Percentiles rank a stretch among this genome's conserved stretches.
Evolutionary conservation across 2,888 invertebrate genomes (phyloP).

Genomic region (Alloplasta piceator): DNA sequence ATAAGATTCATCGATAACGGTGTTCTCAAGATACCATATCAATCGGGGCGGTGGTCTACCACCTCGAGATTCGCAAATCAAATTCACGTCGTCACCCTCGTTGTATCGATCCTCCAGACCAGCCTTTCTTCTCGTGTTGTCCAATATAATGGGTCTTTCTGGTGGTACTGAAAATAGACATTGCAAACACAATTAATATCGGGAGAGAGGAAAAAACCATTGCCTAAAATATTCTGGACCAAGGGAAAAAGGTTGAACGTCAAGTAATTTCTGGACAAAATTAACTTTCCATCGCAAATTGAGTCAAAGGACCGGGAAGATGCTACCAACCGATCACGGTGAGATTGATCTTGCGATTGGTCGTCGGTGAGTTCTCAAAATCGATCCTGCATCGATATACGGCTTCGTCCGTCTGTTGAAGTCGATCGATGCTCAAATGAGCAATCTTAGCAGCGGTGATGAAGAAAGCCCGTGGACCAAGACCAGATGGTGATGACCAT

Average conservation of each 20-base stretch:
- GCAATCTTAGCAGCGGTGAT: constrained; percentile 85
- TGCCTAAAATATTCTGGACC: neutral
- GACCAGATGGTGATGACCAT: constrained; percentile 86
- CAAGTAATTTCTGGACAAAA: neutral
- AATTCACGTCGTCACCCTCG: constrained; percentile 92
- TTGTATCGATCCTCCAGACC: constrained; percentile 92
- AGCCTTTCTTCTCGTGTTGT: constrained; percentile 87
- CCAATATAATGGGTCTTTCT: constrained; percentile 91
- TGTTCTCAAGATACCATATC: constrained; percentile 94
- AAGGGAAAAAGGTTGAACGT: neutral
- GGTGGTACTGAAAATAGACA: constrained; percentile 88
- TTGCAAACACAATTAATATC: neutral
- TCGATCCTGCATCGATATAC: constrained; percentile 85
- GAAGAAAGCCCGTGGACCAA: constrained; percentile 86
- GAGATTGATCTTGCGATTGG: constrained; percentile 84
- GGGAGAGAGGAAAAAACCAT: neutral
- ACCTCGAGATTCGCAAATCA: constrained; percentile 93
- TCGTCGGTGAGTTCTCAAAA: constrained; percentile 85
- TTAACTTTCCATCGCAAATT: neutral
- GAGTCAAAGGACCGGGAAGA: neutral
- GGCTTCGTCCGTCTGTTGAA: constrained; percentile 83
- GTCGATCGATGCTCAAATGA: constrained; percentile 84
- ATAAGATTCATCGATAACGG: constrained; percentile 92
- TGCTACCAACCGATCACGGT: constrained; percentile 84
- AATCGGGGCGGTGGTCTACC: constrained; percentile 92